Evolutionary conservation across 2,888 invertebrate species (phyloP).

Genomic region (Caenorhabditis uteleia): DNA sequence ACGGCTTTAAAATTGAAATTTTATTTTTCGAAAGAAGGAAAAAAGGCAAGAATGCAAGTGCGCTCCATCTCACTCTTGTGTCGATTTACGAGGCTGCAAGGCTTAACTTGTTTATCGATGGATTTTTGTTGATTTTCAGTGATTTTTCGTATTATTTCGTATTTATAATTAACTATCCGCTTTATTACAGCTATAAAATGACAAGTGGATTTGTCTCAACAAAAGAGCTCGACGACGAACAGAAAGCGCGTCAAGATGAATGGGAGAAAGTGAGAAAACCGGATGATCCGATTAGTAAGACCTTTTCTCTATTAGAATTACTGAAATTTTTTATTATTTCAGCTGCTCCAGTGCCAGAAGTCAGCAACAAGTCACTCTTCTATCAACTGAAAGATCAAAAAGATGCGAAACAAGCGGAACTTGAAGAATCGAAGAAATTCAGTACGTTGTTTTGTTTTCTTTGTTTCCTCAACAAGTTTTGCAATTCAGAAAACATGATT

Average conservation of each 20-base stretch:
- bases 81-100: conserved; percentile 6
- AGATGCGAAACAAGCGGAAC: conserved; percentile 87
- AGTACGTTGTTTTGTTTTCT: conserved; percentile 83
- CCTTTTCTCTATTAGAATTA: not conserved
- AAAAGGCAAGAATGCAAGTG: conserved; percentile 1
- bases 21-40: conserved; percentile 1
- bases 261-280: conserved; percentile 93
- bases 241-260: conserved; percentile 86
- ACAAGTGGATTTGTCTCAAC: conserved; percentile 81
- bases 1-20: conserved; percentile 3
- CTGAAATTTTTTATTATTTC: conserved; percentile 59
- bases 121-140: not conserved
- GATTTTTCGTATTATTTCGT: not conserved
- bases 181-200: conserved; percentile 22
- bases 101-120: not conserved
- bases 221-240: conserved; percentile 82
- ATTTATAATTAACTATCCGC: not conserved
- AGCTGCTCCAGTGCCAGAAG: conserved; percentile 87
- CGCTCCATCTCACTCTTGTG: conserved; percentile 9
- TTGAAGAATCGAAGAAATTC: conserved; percentile 92
- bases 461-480: no score
- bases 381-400: conserved; percentile 91
- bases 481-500: conserved; percentile 74
- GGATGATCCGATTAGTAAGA: conserved; percentile 89
- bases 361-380: conserved; percentile 85